phyloP scores from a whole-genome alignment of 2,888 invertebrate species.

The Metalampra italica region DNA sequence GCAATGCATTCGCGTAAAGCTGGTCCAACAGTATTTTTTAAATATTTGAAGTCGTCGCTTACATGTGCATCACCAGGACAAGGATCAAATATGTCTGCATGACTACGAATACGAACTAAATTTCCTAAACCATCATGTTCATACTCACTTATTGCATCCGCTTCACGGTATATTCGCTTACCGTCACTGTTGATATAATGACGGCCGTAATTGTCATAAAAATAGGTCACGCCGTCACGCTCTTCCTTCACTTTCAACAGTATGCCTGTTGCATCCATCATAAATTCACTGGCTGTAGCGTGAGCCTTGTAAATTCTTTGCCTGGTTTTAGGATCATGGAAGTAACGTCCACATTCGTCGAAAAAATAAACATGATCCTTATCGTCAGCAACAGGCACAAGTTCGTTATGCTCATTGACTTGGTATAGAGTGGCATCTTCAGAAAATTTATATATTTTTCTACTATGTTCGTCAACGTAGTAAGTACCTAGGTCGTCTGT shows the following conservation, averaged over 20 bases:
- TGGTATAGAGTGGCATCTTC: slow-evolving; percentile 52
- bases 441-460: slow-evolving; percentile 60
- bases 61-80: slow-evolving; percentile 61
- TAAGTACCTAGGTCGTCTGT: slow-evolving; percentile 60
- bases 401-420: slow-evolving; percentile 52
- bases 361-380: slow-evolving; percentile 54
- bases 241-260: slow-evolving; percentile 60
- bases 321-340: slow-evolving; percentile 44
- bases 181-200: slow-evolving; percentile 59
- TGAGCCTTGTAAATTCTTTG: slow-evolving; percentile 64
- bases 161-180: slow-evolving; percentile 63
- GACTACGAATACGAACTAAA: slow-evolving; percentile 62
- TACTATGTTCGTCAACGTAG: slow-evolving; percentile 54
- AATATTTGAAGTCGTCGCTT: slow-evolving; percentile 64
- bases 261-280: slow-evolving; percentile 60
- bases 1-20: slow-evolving; percentile 62
- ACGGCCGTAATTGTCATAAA: slow-evolving; percentile 64
- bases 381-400: slow-evolving; percentile 60
- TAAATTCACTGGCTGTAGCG: slow-evolving; percentile 59
- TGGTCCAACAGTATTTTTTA: slow-evolving; percentile 54
- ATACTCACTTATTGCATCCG: slow-evolving; percentile 59
- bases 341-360: slow-evolving; percentile 69
- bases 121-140: slow-evolving; percentile 71
- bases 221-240: slow-evolving; percentile 52
- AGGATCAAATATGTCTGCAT: slow-evolving; percentile 48